Evolutionary conservation across 2,797 vertebrate genomes (phyloP), one percentile per base, ranked within the genome.

Genomic region (Rhynchotus rufescens): DNA sequence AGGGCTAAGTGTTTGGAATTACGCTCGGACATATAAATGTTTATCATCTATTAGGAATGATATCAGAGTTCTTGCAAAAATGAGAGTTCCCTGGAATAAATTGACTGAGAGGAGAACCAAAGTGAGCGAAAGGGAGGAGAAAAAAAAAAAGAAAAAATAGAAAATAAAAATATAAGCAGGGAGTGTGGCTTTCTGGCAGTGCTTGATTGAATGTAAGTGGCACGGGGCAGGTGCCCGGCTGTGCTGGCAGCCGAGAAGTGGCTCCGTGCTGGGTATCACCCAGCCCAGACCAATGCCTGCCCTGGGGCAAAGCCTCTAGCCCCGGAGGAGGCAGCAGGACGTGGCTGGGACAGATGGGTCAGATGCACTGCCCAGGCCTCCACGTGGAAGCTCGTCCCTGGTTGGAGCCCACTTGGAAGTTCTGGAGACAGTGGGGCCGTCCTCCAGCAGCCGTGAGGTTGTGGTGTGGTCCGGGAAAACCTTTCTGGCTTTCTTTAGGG

Each of bases 1-100:
- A 86, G n/a, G n/a, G n/a, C n/a, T n/a, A n/a, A n/a, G 88, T 86
- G 68, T 93, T 92, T 73, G 81, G 77, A 93, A 86, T 76, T 64
- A 76, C 61, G n/a, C 93, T 82, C 78, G 68, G 36, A 28, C 88
- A 76, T 85, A 77, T 79, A 82, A 86, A 77, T 61, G 84, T 91
- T 93, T 88, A 94, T 84, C 80, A 38, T 85, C 62, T 78, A 86
- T 77, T 38, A 90, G 71, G 77, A 89, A 83, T 80, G 86, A 81
- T 86, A 91, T 28, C 89, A 87, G 86, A 94, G 77, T 5, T 85
- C 88, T 89, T 84, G 62, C 57, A 76, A 91, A 93, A 87, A 78
- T 84, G 73, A 92, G 71, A 93, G 80, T 88, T 95, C 93, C 77
- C 61, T 71, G 89, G 64, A 92, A 92, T 45, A 64, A 61, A 72